These are phyloP conservation scores for Oncorhynchus tshawytscha DNA, from an alignment of 2,113 vertebrate genomes.

Conservation along the genomic window DNA sequence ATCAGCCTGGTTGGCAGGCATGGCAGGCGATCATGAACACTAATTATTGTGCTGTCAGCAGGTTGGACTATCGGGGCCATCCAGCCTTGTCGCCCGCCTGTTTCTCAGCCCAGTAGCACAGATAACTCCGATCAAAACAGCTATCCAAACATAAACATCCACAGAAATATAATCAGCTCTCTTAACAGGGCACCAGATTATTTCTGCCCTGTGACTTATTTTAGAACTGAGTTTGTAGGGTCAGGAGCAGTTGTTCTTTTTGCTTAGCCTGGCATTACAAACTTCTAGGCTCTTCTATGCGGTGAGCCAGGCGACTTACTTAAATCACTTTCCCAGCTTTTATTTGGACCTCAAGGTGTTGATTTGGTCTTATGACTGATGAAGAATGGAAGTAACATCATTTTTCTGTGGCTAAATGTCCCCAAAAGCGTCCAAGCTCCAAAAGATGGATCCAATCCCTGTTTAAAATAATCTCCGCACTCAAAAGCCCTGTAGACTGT, in stretches of 20 bases:
- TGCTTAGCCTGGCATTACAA: too few species aligned
- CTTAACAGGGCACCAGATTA: background rate
- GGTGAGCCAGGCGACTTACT: background rate
- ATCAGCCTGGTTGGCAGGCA: conserved; percentile 3
- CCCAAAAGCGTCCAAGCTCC: background rate
- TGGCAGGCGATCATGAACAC: conserved; percentile 7
- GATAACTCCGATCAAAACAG: background rate
- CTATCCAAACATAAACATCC: background rate
- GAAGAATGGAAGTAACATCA: background rate
- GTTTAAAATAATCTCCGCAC: background rate
- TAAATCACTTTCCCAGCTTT: background rate
- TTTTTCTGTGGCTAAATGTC: background rate
- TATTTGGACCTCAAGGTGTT: background rate
- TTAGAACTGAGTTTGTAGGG: too few species aligned
- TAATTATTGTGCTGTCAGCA: conserved; percentile 1
- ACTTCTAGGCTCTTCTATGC: too few species aligned
- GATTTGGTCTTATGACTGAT: background rate
- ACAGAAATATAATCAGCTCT: background rate
- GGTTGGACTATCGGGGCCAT: background rate
- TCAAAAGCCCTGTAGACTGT: background rate
- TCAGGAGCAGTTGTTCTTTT: too few species aligned
- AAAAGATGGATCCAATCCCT: background rate
- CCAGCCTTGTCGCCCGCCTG: background rate
- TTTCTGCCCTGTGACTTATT: background rate
- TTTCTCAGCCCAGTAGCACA: background rate